These are phyloP conservation scores for Drosophila biarmipes DNA, from an alignment of 1,140 invertebrate genomes.

Conservation along the genomic window DNA sequence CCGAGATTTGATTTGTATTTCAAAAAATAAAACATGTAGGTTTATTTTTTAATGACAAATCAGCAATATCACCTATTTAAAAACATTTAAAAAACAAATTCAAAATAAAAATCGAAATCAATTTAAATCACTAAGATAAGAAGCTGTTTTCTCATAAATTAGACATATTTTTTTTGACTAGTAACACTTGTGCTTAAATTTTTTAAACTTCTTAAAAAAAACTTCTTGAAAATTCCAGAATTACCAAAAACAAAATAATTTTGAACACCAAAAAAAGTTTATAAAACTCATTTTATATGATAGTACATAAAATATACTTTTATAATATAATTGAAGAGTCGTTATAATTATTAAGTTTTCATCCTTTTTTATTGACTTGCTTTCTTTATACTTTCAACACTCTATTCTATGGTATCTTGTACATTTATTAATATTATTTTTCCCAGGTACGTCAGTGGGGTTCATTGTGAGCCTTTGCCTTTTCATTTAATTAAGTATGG, in stretches of 20 bases:
- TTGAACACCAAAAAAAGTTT: neutral
- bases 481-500: conserved; percentile 74
- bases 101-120: no score
- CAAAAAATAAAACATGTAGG: neutral
- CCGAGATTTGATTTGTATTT: neutral
- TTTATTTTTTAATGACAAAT: no score
- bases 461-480: conserved; percentile 46
- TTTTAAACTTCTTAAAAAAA: no score
- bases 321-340: neutral
- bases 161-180: no score
- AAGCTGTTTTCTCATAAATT: no score
- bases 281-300: neutral
- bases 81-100: no score
- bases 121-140: no score
- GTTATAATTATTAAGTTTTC: neutral
- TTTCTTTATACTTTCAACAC: conserved; percentile 4
- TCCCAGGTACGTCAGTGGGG: conserved; percentile 22
- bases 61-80: no score
- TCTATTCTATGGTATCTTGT: conserved; percentile 18
- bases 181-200: no score
- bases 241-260: no score
- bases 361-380: neutral
- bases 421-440: conserved; percentile 14
- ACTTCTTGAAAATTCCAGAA: no score
- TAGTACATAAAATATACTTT: neutral